A percentile compares a stretch with the other conserved stretches of the same genome.
phyloP scores from a whole-genome alignment of 2,888 invertebrate species.

The Ramazzottius varieornatus region DNA sequence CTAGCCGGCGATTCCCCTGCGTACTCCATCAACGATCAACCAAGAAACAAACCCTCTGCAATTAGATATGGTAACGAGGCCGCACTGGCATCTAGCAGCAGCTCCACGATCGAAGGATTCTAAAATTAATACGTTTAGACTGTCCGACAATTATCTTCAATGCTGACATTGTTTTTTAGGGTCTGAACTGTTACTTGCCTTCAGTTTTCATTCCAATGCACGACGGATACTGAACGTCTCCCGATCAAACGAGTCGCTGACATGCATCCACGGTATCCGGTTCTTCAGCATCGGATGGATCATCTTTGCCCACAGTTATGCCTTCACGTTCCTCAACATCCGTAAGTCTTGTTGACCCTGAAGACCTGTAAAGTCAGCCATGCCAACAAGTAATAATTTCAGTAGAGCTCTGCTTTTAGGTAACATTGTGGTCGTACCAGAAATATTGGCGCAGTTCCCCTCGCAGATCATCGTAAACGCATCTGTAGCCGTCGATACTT shows the following conservation, averaged over 20 bases:
- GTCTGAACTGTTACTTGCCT: background rate
- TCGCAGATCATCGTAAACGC: constrained; percentile 18
- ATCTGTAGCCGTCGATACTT: constrained; percentile 18
- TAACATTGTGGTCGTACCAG: constrained; percentile 2
- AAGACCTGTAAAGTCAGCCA: too few species aligned
- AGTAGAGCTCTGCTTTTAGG: too few species aligned
- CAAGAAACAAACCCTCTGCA: too few species aligned
- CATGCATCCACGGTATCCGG: background rate
- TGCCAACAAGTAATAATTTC: background rate
- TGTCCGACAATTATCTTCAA: too few species aligned
- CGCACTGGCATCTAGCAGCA: too few species aligned
- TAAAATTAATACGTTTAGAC: too few species aligned
- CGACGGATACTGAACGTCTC: background rate
- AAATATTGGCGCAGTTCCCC: constrained; percentile 7
- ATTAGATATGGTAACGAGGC: too few species aligned
- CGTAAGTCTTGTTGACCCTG: background rate
- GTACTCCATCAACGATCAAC: too few species aligned
- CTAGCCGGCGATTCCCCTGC: too few species aligned
- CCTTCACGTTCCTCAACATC: background rate
- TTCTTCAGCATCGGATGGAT: background rate
- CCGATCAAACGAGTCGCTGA: background rate
- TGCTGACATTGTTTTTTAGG: too few species aligned
- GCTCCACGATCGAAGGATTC: too few species aligned
- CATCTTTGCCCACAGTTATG: background rate
- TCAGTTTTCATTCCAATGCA: background rate